A percentile compares a stretch with the other conserved stretches of the same genome.
These are phyloP conservation scores for Cataglyphis cursor DNA, from an alignment of 2,888 invertebrate species.

Conservation along the genomic window DNA sequence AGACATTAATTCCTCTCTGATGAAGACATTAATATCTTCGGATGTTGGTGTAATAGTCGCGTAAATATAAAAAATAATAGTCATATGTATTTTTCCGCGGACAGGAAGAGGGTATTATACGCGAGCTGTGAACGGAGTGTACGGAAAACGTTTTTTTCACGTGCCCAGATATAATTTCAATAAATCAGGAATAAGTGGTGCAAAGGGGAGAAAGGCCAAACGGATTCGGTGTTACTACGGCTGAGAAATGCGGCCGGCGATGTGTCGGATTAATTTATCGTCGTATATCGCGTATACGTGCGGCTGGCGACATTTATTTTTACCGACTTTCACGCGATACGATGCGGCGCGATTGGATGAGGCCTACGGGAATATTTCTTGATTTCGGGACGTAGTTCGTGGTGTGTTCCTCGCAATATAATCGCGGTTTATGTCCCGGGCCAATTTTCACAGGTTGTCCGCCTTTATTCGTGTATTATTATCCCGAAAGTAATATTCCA, in stretches of 20 bases:
- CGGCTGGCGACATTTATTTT: constrained; percentile 69
- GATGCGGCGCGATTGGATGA: constrained; percentile 67
- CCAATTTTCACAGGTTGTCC: constrained; percentile 61
- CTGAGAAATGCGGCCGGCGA: constrained; percentile 61
- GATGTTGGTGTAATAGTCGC: neutral
- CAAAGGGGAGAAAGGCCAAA: constrained; percentile 47
- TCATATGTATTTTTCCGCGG: constrained; percentile 7
- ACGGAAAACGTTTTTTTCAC: constrained; percentile 70
- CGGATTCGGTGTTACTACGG: constrained; percentile 67
- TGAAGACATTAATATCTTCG: constrained; percentile 21
- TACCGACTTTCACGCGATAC: constrained; percentile 57
- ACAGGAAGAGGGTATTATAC: constrained; percentile 34
- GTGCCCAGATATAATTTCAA: constrained; percentile 76
- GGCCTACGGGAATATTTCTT: constrained; percentile 75
- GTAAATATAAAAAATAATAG: constrained; percentile 33
- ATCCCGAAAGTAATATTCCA: constrained; percentile 51
- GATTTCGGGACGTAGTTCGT: constrained; percentile 66
- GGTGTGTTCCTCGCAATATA: constrained; percentile 63
- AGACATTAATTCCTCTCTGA: neutral
- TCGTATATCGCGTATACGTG: constrained; percentile 65
- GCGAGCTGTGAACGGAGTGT: constrained; percentile 59
- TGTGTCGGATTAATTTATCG: constrained; percentile 76
- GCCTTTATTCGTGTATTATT: constrained; percentile 66
- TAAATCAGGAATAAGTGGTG: constrained; percentile 76
- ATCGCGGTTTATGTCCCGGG: constrained; percentile 65